Conservation (phyloP, 2,113 vertebrate species). For the Thamnophis sirtalis region DNA sequence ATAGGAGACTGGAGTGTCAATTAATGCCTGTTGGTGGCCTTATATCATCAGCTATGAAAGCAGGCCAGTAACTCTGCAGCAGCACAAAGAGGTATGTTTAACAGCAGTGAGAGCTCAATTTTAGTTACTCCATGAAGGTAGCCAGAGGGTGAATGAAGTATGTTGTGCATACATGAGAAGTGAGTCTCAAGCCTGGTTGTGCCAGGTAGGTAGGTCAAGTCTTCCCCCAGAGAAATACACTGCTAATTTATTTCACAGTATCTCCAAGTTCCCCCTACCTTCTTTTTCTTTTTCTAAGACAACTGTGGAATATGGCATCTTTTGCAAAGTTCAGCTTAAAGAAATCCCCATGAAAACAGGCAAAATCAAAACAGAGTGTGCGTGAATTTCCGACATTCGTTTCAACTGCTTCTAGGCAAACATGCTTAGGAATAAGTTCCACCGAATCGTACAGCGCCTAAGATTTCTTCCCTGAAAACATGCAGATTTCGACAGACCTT, state of each 20-base stretch:
- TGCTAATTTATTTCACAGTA: constrained; percentile 10
- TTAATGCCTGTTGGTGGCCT: constrained; percentile 3
- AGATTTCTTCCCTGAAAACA: neutral
- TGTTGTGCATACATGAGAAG: neutral
- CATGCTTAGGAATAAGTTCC: neutral
- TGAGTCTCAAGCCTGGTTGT: neutral
- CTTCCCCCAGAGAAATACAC: neutral
- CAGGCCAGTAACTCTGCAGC: neutral
- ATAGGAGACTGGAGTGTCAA: neutral
- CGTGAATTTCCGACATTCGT: neutral
- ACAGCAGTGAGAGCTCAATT: neutral
- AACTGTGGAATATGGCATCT: neutral
- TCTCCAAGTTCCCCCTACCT: constrained; percentile 8
- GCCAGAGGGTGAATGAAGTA: neutral
- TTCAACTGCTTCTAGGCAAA: neutral
- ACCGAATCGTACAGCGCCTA: neutral
- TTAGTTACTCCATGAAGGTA: neutral
- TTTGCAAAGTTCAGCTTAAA: neutral
- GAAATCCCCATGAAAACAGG: neutral
- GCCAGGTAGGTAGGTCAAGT: neutral
- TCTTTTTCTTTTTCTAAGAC: neutral
- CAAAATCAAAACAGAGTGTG: neutral
- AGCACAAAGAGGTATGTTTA: neutral
- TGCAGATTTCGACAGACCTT: neutral
- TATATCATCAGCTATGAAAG: neutral